Evolutionary conservation across 2,888 invertebrate genomes (phyloP).

Genomic region (Bellardia bayeri): DNA sequence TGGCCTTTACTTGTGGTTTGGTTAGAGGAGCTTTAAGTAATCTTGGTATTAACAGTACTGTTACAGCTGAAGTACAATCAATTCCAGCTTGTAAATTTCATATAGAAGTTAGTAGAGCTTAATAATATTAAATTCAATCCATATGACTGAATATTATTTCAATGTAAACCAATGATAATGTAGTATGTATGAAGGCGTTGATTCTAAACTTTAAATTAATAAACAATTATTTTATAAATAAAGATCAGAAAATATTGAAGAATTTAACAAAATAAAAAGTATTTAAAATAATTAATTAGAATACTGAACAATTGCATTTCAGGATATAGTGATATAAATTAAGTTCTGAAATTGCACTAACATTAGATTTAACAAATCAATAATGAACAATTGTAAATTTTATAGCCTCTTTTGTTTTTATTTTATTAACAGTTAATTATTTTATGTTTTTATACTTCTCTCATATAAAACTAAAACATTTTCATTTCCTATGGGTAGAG

Average conservation of each 20-base stretch:
- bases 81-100: conserved; percentile 97
- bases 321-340: too few species aligned
- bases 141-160: neutral
- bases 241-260: too few species aligned
- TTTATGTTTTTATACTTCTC: conserved; percentile 6
- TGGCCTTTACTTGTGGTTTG: conserved; percentile 98
- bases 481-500: conserved; percentile 86
- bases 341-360: too few species aligned
- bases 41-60: conserved; percentile 95
- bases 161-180: neutral
- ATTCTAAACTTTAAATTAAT: too few species aligned
- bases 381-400: too few species aligned
- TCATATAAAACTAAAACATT: conserved; percentile 88
- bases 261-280: too few species aligned
- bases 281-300: too few species aligned
- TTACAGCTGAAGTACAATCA: conserved; percentile 96
- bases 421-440: neutral
- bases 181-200: too few species aligned
- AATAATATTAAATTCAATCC: conserved; percentile 74
- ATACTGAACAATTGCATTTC: too few species aligned
- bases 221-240: too few species aligned
- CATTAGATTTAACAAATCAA: too few species aligned
- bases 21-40: conserved; percentile 97
- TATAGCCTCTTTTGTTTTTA: too few species aligned
- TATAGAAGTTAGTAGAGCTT: conserved; percentile 92